Evolutionary conservation across 2,113 vertebrate genomes (phyloP).

Genomic region (Ranitomeya imitator): DNA sequence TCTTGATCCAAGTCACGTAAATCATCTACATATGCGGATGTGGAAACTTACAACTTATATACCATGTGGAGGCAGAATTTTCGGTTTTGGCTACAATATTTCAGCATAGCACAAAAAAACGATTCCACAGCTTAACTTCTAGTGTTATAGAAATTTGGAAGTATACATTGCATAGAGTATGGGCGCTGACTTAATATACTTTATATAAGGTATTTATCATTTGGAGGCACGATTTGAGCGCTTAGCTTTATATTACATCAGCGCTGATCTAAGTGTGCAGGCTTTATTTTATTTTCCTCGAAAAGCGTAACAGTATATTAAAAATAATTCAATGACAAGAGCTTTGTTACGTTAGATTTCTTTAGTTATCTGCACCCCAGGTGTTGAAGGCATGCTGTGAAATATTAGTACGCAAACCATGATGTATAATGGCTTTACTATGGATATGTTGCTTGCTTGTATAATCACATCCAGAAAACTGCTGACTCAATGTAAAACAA

Average conservation of each 20-base stretch:
- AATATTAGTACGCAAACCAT: constrained; percentile 18
- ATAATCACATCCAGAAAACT: constrained; percentile 58
- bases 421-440: constrained; percentile 48
- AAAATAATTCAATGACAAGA: constrained; percentile 41
- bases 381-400: constrained; percentile 15
- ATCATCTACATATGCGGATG: neutral
- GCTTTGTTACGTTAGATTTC: constrained; percentile 1
- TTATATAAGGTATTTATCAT: neutral
- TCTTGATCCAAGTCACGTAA: neutral
- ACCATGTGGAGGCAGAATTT: neutral
- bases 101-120: neutral
- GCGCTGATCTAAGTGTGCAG: neutral
- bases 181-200: neutral
- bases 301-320: neutral
- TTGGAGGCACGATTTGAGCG: neutral
- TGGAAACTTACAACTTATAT: neutral
- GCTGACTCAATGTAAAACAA: constrained; percentile 59
- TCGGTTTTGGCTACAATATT: neutral
- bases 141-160: too few relatives aligned
- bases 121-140: too few relatives aligned
- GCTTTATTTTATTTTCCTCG: neutral
- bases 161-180: too few relatives aligned
- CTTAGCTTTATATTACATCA: neutral
- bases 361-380: constrained; percentile 25
- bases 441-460: constrained; percentile 54